Evolutionary conservation across 1,140 invertebrate species (phyloP), one percentile per base, ranked within the genome.

Genomic region (Muscidifurax raptorellus): DNA sequence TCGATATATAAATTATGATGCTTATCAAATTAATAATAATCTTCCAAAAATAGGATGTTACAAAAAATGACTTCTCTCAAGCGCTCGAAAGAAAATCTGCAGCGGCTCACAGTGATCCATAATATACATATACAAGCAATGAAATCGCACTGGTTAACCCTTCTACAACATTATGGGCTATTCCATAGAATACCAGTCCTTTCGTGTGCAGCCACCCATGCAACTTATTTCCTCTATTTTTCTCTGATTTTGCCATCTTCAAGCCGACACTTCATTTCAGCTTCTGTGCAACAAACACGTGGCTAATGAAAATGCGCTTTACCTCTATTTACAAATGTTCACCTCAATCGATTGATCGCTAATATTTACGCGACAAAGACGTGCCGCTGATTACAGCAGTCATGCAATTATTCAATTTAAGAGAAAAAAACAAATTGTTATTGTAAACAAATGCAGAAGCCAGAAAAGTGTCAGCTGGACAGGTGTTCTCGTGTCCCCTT

Each of bases 381-480:
- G 2, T 47, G 44, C 44, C 44, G 44, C 0, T 47, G 44, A 47
- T 36, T 36, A 0, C 32, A 36, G 32, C 10, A 40, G 10, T 40
- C 10, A 0, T 12, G 36, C 36, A 40, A 32, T 32, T 2, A 40
- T 40, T 40, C n/a, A n/a, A n/a, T 40, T 6, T 10, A 9, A 40
- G 36, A 18, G 15, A 47, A 47, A 13, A 47, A 9, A 15, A 47
- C 12, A 47, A 40, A 3, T 47, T 47, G 44, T 47, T 47, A 3
- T 47, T 25, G 32, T 40, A 74, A 74, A 74, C 32, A 74, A 22
- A n/a, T 40, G 32, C 9, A 74, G 10, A 74, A 52, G 27, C 25
- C 27, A 40, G 27, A 75, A 44, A 76, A 36, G n/a, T 76, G n/a
- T 76, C 44, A 52, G 74, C 47, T 52, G 13, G 47, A 52, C 47